Percentiles rank a stretch among this genome's conserved stretches.
phyloP scores from a whole-genome alignment of 2,888 invertebrate genomes.

The Meteorus cinctellus region DNA sequence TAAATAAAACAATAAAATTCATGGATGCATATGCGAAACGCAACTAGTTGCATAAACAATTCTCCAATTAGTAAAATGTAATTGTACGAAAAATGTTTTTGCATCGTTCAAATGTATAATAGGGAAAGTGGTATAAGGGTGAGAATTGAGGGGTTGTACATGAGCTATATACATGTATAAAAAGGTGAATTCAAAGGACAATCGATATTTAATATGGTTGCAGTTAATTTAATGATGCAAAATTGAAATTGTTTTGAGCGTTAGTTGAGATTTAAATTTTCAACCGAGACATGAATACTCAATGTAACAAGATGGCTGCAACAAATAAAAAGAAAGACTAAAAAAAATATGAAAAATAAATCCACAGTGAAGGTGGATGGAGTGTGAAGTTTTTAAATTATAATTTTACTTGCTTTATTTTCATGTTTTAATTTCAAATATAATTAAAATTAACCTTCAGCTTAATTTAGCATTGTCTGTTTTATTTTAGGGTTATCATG shows the following conservation, averaged over 20 bases:
- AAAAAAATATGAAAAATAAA: background rate
- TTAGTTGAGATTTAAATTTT: conserved; percentile 41
- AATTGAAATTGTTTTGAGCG: conserved; percentile 37
- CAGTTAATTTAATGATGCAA: conserved; percentile 31
- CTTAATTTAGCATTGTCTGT: background rate
- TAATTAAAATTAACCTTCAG: background rate
- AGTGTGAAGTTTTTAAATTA: no score
- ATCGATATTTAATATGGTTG: conserved; percentile 17
- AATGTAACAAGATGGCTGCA: conserved; percentile 35
- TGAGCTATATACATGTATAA: background rate
- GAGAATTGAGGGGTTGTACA: background rate
- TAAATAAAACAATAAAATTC: background rate
- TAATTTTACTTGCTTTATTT: background rate
- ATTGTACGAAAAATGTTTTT: conserved; percentile 10
- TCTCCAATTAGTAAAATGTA: conserved; percentile 17
- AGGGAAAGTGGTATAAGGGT: background rate
- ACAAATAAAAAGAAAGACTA: background rate
- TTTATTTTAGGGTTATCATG: background rate
- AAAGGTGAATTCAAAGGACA: background rate
- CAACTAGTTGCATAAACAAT: conserved; percentile 20
- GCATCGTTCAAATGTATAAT: background rate
- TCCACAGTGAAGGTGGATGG: background rate
- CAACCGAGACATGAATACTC: conserved; percentile 34
- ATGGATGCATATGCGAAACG: conserved; percentile 9
- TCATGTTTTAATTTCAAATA: background rate